Conservation (phyloP, 1,140 invertebrate species). For the Diabrotica virgifera region DNA sequence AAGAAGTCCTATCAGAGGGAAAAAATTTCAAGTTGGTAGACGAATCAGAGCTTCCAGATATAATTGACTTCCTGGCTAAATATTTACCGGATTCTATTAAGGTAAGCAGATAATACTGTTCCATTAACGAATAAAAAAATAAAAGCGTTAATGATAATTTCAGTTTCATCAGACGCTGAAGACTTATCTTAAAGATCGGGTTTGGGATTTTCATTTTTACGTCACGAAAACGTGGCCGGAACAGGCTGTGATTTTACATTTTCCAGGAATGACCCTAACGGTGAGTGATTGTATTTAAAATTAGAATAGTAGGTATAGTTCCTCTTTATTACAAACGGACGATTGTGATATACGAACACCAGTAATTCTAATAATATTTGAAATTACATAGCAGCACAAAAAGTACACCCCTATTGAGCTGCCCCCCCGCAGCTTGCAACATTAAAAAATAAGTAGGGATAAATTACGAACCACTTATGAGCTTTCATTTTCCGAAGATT, state of each 20-base stretch:
- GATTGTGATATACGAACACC: too few species aligned
- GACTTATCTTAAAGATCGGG: slow-evolving; percentile 79
- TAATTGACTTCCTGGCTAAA: slow-evolving; percentile 69
- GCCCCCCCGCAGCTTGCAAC: too few species aligned
- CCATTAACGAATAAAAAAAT: background rate
- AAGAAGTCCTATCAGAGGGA: slow-evolving; percentile 72
- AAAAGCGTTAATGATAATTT: slow-evolving; percentile 43
- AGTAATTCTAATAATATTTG: too few species aligned
- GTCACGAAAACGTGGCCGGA: slow-evolving; percentile 81
- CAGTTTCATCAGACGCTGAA: slow-evolving; percentile 85
- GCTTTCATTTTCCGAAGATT: too few species aligned
- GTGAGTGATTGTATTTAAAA: slow-evolving; percentile 54
- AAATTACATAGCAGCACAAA: too few species aligned
- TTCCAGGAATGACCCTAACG: slow-evolving; percentile 79
- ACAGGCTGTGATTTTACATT: slow-evolving; percentile 76
- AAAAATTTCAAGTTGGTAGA: slow-evolving; percentile 80
- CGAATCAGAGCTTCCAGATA: slow-evolving; percentile 74
- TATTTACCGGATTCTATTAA: slow-evolving; percentile 80
- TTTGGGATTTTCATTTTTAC: slow-evolving; percentile 87
- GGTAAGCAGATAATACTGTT: slow-evolving; percentile 50
- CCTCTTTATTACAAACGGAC: too few species aligned
- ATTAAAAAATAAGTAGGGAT: too few species aligned
- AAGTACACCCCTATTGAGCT: too few species aligned
- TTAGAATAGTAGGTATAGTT: too few species aligned
- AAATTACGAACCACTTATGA: too few species aligned